Conservation (phyloP, 35 echinoderm and acorn worm genomes). For the Nesometra sesokonis region DNA sequence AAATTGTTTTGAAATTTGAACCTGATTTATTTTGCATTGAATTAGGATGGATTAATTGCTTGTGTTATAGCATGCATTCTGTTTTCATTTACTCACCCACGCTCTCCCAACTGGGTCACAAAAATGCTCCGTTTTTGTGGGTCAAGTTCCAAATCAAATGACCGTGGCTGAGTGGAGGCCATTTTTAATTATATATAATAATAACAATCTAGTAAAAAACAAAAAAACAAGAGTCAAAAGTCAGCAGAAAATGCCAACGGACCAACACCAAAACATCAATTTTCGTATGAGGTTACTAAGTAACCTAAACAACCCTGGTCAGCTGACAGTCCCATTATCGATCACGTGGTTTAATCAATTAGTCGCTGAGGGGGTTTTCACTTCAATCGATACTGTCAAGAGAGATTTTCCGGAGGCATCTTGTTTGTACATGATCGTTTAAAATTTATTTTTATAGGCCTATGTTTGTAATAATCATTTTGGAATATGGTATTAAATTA, state of each 20-base stretch:
- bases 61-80: background rate
- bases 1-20: background rate
- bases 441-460: too few species aligned
- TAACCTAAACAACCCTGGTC: background rate
- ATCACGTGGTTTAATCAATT: background rate
- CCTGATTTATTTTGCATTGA: background rate
- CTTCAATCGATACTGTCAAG: too few species aligned
- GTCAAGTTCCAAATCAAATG: constrained; percentile 71
- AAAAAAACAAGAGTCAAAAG: too few species aligned
- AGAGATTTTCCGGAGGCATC: too few species aligned
- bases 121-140: constrained; percentile 85
- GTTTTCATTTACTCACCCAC: constrained; percentile 10
- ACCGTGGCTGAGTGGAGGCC: background rate
- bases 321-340: background rate
- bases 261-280: background rate
- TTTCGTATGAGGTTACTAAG: background rate
- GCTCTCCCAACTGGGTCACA: constrained; percentile 87
- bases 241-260: too few species aligned
- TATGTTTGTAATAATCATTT: too few species aligned
- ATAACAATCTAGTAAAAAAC: background rate
- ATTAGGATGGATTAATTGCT: background rate
- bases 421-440: too few species aligned
- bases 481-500: too few species aligned
- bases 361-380: too few species aligned
- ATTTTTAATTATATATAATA: background rate